These are phyloP conservation scores for Megaceryle alcyon DNA, from an alignment of 2,797 vertebrate genomes.

Conservation along the genomic window DNA sequence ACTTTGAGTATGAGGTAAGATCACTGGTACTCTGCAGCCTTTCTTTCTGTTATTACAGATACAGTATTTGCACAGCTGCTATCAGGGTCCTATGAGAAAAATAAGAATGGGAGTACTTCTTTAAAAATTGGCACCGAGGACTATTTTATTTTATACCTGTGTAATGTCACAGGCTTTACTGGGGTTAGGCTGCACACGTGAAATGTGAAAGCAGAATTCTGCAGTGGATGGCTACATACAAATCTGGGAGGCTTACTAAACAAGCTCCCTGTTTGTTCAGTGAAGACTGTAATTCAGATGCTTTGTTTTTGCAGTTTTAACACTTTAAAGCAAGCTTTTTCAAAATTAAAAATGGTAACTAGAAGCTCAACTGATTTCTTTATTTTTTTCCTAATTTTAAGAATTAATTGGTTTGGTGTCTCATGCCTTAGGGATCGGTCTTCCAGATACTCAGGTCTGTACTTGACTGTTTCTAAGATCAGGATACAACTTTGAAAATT, in stretches of 20 bases:
- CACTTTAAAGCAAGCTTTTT: neutral
- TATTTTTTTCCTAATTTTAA: neutral
- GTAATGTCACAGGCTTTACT: neutral
- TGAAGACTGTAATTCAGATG: neutral
- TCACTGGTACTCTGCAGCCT: slow-evolving; percentile 7
- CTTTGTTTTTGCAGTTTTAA: neutral
- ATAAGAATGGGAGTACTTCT: neutral
- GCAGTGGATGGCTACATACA: neutral
- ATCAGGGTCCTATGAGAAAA: neutral
- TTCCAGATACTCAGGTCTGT: neutral
- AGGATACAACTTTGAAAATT: neutral
- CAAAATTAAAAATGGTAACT: neutral
- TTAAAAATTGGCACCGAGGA: neutral
- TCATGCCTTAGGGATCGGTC: neutral
- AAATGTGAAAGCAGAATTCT: slow-evolving; percentile 3
- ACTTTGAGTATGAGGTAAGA: slow-evolving; percentile 97
- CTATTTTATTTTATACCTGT: neutral
- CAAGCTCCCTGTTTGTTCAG: neutral
- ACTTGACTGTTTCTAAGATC: neutral
- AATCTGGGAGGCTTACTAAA: neutral
- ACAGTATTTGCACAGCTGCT: slow-evolving; percentile 42
- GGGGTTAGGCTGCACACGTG: neutral
- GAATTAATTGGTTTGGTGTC: neutral
- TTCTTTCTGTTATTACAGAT: slow-evolving; percentile 15
- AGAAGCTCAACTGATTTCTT: neutral